Conservation (phyloP, 2,888 invertebrate genomes). For the Hemithea aestivaria region DNA sequence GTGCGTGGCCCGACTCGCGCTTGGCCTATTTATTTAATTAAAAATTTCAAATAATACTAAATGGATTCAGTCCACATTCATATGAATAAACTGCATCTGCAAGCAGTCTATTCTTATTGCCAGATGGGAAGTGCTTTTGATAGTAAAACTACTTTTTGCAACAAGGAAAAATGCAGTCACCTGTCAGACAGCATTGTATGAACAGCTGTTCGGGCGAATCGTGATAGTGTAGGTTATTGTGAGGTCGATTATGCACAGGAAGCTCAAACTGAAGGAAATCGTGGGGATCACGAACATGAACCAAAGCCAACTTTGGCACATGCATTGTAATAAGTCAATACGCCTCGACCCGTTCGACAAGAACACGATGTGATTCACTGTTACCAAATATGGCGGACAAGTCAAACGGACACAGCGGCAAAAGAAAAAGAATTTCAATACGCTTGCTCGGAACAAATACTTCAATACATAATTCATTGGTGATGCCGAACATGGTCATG, state of each 20-base stretch:
- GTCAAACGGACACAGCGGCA: constrained; percentile 34
- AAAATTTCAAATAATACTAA: too few species aligned
- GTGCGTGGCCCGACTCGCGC: too few species aligned
- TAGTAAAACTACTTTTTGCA: constrained; percentile 15
- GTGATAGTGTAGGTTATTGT: constrained; percentile 10
- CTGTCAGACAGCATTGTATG: constrained; percentile 16
- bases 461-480: constrained; percentile 53
- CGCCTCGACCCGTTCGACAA: constrained; percentile 32
- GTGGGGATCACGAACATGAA: neutral
- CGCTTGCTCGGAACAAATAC: constrained; percentile 38
- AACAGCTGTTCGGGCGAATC: constrained; percentile 20
- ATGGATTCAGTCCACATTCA: neutral
- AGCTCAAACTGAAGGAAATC: constrained; percentile 15
- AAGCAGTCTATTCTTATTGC: constrained; percentile 1
- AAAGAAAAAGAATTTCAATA: constrained; percentile 45
- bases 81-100: constrained; percentile 13
- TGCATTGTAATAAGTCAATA: constrained; percentile 28
- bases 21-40: too few species aligned
- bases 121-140: constrained; percentile 7
- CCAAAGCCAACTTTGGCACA: constrained; percentile 20
- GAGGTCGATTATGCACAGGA: constrained; percentile 17
- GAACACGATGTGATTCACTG: constrained; percentile 51
- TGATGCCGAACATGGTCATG: constrained; percentile 51
- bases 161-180: constrained; percentile 15
- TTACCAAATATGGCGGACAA: constrained; percentile 49